Conservation (phyloP, 1,140 invertebrate species). For the Chymomyza costata region DNA sequence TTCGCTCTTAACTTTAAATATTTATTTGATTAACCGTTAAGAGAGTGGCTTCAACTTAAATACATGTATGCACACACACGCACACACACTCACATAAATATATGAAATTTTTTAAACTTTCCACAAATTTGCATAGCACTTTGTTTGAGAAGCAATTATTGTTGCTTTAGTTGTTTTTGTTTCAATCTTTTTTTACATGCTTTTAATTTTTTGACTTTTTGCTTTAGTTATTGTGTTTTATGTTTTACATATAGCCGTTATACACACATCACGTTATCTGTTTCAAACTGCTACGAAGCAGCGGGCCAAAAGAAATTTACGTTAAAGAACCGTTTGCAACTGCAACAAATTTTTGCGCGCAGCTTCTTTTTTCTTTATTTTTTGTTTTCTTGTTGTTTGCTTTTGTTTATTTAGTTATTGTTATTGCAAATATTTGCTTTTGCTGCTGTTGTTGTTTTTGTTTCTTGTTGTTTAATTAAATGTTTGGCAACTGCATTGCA, state of each 20-base stretch:
- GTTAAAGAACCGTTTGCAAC: slow-evolving; percentile 51
- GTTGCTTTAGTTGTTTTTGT: no score
- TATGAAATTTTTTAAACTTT: no score
- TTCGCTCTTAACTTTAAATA: slow-evolving; percentile 6
- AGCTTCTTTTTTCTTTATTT: slow-evolving; percentile 2
- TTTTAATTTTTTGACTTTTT: slow-evolving; percentile 11
- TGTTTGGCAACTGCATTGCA: no score
- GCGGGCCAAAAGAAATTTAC: slow-evolving; percentile 17
- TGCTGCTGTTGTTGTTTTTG: slow-evolving; percentile 18
- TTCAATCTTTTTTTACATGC: slow-evolving; percentile 14
- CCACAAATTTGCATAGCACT: no score
- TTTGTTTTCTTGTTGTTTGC: slow-evolving; percentile 18
- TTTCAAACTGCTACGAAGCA: slow-evolving; percentile 1
- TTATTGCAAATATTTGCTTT: slow-evolving; percentile 18
- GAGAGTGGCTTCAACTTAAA: no score
- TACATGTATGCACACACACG: no score
- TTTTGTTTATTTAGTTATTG: slow-evolving; percentile 32
- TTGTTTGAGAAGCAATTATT: no score
- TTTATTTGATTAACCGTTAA: no score
- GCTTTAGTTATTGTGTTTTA: slow-evolving; percentile 7
- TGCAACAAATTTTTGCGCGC: slow-evolving; percentile 11
- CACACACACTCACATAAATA: no score
- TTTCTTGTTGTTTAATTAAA: slow-evolving; percentile 22
- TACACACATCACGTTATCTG: no score
- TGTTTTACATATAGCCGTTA: no score